phyloP scores from a whole-genome alignment of 2,797 vertebrate genomes.

The Pelodytes ibericus region DNA sequence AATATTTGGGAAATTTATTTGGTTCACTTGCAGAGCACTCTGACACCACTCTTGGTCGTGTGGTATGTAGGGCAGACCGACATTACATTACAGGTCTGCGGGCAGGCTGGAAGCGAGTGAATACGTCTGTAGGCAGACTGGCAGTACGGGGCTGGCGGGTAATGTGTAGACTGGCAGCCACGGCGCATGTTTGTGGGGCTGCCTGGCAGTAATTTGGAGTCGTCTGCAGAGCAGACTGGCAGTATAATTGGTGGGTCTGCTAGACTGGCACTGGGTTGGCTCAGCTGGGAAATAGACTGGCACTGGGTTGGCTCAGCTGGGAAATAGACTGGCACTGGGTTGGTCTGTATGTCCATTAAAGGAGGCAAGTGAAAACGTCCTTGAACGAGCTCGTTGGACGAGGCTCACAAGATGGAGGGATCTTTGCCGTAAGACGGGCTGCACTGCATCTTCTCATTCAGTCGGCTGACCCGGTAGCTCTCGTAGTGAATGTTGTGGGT shows the following conservation, averaged over 20 bases:
- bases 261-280: conserved; percentile 1
- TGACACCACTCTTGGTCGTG: too few species aligned
- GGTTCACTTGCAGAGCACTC: too few species aligned
- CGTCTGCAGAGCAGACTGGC: neutral
- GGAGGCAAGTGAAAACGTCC: conserved; percentile 25
- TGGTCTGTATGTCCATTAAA: neutral
- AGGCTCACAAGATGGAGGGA: conserved; percentile 14
- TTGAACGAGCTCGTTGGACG: neutral
- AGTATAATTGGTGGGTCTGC: neutral
- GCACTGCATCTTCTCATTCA: conserved; percentile 74
- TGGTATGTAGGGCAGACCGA: too few species aligned
- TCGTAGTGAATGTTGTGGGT: conserved; percentile 94
- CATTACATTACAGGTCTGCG: too few species aligned
- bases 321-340: neutral
- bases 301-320: neutral
- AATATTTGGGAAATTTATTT: too few species aligned
- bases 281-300: neutral
- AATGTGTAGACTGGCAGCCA: too few species aligned
- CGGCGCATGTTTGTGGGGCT: too few species aligned
- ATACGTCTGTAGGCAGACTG: too few species aligned
- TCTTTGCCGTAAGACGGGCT: conserved; percentile 22
- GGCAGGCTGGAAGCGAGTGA: too few species aligned
- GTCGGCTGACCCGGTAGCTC: conserved; percentile 83
- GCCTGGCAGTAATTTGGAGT: too few species aligned
- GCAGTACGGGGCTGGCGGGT: too few species aligned